phyloP scores from a whole-genome alignment of 2,797 vertebrate genomes.

The Melanotaenia parkinsoni region DNA sequence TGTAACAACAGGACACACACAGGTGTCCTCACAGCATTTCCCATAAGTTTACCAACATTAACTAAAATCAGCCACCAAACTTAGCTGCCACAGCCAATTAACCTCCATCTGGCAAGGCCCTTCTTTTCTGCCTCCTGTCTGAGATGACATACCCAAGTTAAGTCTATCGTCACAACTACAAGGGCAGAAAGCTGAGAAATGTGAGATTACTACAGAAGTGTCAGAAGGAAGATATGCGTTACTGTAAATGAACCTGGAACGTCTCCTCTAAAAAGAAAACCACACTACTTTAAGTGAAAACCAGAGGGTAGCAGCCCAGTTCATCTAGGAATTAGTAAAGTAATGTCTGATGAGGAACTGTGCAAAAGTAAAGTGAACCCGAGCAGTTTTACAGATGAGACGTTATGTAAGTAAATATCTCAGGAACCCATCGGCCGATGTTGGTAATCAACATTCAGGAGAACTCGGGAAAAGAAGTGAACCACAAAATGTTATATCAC shows the following conservation, averaged over 20 bases:
- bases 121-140: not conserved
- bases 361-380: not conserved
- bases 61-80: not conserved
- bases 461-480: too few relatives aligned
- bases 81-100: not conserved
- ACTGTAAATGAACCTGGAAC: too few relatives aligned
- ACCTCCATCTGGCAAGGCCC: too few relatives aligned
- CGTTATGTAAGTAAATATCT: too few relatives aligned
- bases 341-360: not conserved
- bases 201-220: too few relatives aligned
- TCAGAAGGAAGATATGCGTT: too few relatives aligned
- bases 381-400: not conserved
- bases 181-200: too few relatives aligned
- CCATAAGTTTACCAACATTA: not conserved
- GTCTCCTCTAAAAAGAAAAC: too few relatives aligned
- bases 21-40: not conserved
- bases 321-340: not conserved
- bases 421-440: too few relatives aligned
- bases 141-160: not conserved
- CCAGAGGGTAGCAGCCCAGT: not conserved
- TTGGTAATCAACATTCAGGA: too few relatives aligned
- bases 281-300: not conserved
- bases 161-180: not conserved
- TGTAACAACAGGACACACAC: not conserved
- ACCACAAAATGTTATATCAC: too few relatives aligned